Percentiles rank a stretch among this genome's conserved stretches.
Conservation (phyloP, 2,113 vertebrate genomes). For the Azemiops feae region DNA sequence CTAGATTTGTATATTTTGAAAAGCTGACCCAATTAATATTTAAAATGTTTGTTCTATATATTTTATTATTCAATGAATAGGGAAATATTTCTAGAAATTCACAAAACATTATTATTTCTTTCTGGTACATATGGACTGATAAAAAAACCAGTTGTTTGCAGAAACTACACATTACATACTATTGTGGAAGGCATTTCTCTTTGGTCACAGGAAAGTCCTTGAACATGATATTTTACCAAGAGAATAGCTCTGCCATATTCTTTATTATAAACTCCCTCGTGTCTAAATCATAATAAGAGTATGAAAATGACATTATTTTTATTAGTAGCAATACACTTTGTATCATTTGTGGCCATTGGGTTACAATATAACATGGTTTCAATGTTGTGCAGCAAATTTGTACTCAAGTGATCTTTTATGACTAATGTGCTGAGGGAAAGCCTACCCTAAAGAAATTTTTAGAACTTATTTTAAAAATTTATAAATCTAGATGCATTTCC, state of each 20-base stretch:
- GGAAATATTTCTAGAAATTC: neutral
- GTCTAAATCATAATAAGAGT: neutral
- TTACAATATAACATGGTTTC: slow-evolving; percentile 45
- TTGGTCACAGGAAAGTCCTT: neutral
- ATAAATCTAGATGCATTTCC: slow-evolving; percentile 44
- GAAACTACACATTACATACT: neutral
- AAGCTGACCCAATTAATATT: neutral
- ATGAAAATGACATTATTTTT: slow-evolving; percentile 20
- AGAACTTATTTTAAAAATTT: slow-evolving; percentile 41
- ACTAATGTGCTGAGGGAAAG: slow-evolving; percentile 40
- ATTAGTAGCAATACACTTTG: slow-evolving; percentile 56
- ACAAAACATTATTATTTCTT: neutral
- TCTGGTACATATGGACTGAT: neutral
- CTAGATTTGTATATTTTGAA: neutral
- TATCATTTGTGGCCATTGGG: slow-evolving; percentile 56
- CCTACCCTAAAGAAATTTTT: slow-evolving; percentile 44
- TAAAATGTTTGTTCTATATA: neutral
- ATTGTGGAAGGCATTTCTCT: neutral
- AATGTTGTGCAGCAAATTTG: slow-evolving; percentile 52
- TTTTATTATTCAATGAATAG: neutral
- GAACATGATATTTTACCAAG: neutral
- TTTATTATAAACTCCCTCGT: neutral
- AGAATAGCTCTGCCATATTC: neutral
- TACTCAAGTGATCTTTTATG: slow-evolving; percentile 50
- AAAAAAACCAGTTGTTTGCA: neutral